Conservation (phyloP, 1,140 invertebrate genomes). For the Drosophila yakuba region DNA sequence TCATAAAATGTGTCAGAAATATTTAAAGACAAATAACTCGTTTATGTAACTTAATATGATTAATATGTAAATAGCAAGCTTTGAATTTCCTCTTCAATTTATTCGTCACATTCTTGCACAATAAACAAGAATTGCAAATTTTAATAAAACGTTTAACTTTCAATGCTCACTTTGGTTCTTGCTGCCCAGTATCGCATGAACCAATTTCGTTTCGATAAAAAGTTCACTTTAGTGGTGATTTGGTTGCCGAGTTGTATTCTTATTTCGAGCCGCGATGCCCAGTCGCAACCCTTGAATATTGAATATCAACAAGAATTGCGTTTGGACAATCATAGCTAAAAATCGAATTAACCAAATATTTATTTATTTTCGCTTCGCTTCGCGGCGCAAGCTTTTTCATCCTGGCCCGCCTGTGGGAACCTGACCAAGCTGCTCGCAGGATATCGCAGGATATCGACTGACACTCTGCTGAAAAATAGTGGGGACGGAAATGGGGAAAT, state of each 20-base stretch:
- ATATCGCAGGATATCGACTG: slow-evolving; percentile 46
- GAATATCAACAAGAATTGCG: slow-evolving; percentile 84
- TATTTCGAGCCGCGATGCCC: slow-evolving; percentile 85
- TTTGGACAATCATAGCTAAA: slow-evolving; percentile 85
- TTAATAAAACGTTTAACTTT: too few species aligned
- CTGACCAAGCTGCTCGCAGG: slow-evolving; percentile 32
- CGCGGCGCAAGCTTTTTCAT: slow-evolving; percentile 20
- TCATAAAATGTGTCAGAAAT: neutral
- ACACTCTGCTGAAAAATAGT: slow-evolving; percentile 8
- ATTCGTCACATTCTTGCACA: neutral
- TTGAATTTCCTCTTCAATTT: neutral
- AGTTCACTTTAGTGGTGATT: neutral
- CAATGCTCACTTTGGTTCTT: too few species aligned
- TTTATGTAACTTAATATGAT: slow-evolving; percentile 7
- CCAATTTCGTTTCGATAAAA: neutral
- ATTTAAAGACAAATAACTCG: too few species aligned
- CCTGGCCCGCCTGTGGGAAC: slow-evolving; percentile 21
- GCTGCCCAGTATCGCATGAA: neutral
- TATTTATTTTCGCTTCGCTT: slow-evolving; percentile 32
- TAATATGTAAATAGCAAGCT: neutral
- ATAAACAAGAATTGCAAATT: too few species aligned
- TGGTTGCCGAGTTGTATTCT: slow-evolving; percentile 69
- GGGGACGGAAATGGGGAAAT: neutral
- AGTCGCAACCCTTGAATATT: slow-evolving; percentile 84
- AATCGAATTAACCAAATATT: slow-evolving; percentile 83